Base-by-base conservation (phyloP, 1,140 invertebrate species). In the Liolophura sinensis region DNA sequence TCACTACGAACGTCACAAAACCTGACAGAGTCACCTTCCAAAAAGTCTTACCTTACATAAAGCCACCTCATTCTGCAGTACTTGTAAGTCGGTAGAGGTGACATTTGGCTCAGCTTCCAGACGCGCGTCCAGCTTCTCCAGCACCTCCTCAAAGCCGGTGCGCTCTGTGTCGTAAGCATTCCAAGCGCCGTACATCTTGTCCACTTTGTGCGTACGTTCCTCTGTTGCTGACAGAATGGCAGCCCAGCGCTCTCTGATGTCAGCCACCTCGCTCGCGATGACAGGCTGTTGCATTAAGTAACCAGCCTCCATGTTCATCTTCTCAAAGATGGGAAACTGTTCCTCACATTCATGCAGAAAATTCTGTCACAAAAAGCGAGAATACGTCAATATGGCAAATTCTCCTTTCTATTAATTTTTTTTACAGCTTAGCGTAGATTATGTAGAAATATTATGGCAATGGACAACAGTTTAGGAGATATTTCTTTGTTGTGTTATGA, bases 271-370 rank as follows among this genome's bases (percentile, higher is more conserved):
- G 84, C 62, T 59, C 31, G 75, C 65, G 62, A 82, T 73, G 60
- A 79, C 77, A 7, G 81, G 80, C 76, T 89, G 89, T 82, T 93
- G 90, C 67, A 78, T 72, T 9, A 84, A 64, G 57, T 79, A 78
- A 14, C 76, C 72, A n/a, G 78, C 80, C 62, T 82, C 80, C 18
- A 74, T 77, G 57, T 67, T 74, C 73, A 83, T 67, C 64, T 78
- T 77, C 56, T 82, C 79, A 77, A 82, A 82, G 22, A 82, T 65
- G 12, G 74, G 74, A 50, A 93, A 83, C 78, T 93, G 89, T 65
- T 90, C 87, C 75, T 92, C 89, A 82, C 91, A 93, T 76, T 94
- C 90, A 73, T 88, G 87, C 72, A 92, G 87, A 76, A 95, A 87
- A 49, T 71, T 61, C 80, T 85, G 58, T 18, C 69, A 71, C 55